phyloP scores from a whole-genome alignment of 1,140 invertebrate species.

The Aporrectodea caliginosa region DNA sequence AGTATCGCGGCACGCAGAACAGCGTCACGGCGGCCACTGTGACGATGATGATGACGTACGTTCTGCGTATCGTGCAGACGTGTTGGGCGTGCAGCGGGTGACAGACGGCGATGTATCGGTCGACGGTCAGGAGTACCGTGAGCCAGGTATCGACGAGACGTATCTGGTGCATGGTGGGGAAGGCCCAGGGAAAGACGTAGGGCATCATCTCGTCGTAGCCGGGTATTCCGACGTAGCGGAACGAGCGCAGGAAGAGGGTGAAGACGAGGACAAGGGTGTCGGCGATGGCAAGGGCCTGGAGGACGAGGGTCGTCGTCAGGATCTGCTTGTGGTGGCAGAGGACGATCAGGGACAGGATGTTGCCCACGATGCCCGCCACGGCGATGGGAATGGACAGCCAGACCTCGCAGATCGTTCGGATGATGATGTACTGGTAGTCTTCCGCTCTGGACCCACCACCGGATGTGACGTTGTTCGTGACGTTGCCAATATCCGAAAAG shows the following conservation, averaged over 20 bases:
- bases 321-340: slow-evolving; percentile 28
- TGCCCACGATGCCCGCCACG: slow-evolving; percentile 26
- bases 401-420: slow-evolving; percentile 28
- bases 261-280: slow-evolving; percentile 24
- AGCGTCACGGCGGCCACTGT: neutral
- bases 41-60: slow-evolving; percentile 13
- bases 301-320: slow-evolving; percentile 24
- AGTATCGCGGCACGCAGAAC: slow-evolving; percentile 30
- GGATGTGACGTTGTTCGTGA: no score
- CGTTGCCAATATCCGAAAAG: no score
- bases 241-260: slow-evolving; percentile 14
- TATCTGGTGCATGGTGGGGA: slow-evolving; percentile 25
- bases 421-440: no score
- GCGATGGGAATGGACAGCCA: slow-evolving; percentile 23
- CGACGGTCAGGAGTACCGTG: slow-evolving; percentile 28
- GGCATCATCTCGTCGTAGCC: slow-evolving; percentile 4
- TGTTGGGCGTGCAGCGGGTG: slow-evolving; percentile 29
- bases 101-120: slow-evolving; percentile 32
- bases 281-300: slow-evolving; percentile 24
- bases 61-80: slow-evolving; percentile 22
- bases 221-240: slow-evolving; percentile 17
- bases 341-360: slow-evolving; percentile 27
- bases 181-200: slow-evolving; percentile 25
- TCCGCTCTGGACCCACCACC: no score
- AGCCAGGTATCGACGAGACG: slow-evolving; percentile 28